Percentiles rank a stretch among this genome's conserved stretches.
Evolutionary conservation across 2,113 vertebrate species (phyloP).

Genomic region (Gallinago undulata): DNA sequence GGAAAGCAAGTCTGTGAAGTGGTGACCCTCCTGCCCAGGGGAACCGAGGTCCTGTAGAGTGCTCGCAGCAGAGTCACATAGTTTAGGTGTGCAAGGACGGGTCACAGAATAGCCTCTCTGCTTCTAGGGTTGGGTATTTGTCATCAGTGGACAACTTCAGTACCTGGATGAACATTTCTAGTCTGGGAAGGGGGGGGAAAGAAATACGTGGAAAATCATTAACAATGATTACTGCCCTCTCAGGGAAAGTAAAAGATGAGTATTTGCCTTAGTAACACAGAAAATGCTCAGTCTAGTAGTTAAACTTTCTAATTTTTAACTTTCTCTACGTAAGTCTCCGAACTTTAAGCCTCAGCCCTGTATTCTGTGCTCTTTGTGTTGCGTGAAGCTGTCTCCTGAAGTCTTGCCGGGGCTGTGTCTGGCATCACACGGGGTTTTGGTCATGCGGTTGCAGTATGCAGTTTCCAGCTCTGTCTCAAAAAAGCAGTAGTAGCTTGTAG

Average conservation of each 20-base stretch:
- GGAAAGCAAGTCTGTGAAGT: neutral
- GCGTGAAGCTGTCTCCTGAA: neutral
- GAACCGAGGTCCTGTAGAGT: neutral
- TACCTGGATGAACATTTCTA: neutral
- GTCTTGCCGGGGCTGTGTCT: neutral
- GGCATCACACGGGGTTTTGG: neutral
- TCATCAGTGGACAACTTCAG: neutral
- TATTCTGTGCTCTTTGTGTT: neutral
- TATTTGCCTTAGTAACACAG: neutral
- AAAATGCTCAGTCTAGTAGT: neutral
- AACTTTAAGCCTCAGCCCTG: neutral
- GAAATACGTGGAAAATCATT: neutral
- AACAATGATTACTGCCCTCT: neutral
- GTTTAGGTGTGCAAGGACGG: neutral
- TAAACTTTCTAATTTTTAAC: neutral
- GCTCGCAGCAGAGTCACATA: rapidly evolving
- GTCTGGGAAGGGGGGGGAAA: no score
- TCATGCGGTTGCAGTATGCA: neutral
- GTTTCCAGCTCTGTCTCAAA: neutral
- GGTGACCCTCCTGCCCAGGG: neutral
- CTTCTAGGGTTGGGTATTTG: neutral
- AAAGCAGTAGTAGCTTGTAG: neutral
- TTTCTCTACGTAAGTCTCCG: neutral
- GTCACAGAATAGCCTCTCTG: neutral
- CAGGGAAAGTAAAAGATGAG: neutral